These are phyloP conservation scores for Xestoiulus laeticollis DNA, from an alignment of 2,888 invertebrate species.

Conservation along the genomic window DNA sequence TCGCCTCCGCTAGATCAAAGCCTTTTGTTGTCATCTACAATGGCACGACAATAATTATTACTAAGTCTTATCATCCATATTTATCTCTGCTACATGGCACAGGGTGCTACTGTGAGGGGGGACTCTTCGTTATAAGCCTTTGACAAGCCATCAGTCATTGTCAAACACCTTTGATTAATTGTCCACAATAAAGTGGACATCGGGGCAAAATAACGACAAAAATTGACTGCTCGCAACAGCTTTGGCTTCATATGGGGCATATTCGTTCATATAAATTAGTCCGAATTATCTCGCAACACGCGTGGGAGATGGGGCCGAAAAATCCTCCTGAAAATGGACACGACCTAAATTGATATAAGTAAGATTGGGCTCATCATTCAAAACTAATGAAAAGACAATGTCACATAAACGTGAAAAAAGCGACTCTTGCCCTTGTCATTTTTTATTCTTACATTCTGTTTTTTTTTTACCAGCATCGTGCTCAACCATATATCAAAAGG, in stretches of 20 bases:
- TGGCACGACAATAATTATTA: slow-evolving; percentile 22
- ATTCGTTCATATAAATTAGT: background rate
- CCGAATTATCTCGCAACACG: slow-evolving; percentile 33
- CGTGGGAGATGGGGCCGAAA: slow-evolving; percentile 17
- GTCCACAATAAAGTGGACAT: slow-evolving; percentile 41
- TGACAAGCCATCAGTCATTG: slow-evolving; percentile 50
- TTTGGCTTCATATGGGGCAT: slow-evolving; percentile 24
- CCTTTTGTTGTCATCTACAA: slow-evolving; percentile 29
- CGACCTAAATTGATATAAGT: background rate
- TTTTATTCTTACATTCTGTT: background rate
- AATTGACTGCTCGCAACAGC: slow-evolving; percentile 34
- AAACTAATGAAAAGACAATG: slow-evolving; percentile 21
- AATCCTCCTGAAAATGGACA: slow-evolving; percentile 22
- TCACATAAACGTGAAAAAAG: background rate
- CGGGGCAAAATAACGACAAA: slow-evolving; percentile 14
- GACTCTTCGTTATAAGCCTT: slow-evolving; percentile 30
- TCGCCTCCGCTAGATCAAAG: background rate
- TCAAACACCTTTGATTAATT: slow-evolving; percentile 50
- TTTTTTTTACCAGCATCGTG: background rate
- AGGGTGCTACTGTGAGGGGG: slow-evolving; percentile 21
- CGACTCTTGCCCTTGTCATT: background rate
- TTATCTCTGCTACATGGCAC: slow-evolving; percentile 24
- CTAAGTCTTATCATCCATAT: slow-evolving; percentile 23
- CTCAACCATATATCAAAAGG: background rate
- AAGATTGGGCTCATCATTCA: slow-evolving; percentile 8